These are phyloP conservation scores for Acanthosepion lycidas DNA, from an alignment of 2,888 invertebrate genomes.

Conservation along the genomic window DNA sequence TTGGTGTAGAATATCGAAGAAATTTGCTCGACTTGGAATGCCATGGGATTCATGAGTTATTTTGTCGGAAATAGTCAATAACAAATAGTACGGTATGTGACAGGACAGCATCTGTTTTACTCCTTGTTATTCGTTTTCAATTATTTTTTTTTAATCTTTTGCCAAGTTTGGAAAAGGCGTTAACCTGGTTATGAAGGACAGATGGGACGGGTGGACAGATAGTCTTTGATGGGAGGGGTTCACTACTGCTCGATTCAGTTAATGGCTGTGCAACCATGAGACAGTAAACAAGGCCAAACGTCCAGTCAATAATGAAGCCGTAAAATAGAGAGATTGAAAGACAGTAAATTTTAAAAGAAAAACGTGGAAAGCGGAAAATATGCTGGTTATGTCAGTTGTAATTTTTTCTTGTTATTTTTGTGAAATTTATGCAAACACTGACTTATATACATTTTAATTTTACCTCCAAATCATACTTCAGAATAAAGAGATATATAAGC, in stretches of 20 bases:
- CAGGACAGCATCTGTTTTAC: background rate
- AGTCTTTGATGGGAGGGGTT: background rate
- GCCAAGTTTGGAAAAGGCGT: background rate
- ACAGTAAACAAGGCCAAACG: background rate
- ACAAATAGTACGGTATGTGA: background rate
- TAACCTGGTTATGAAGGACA: background rate
- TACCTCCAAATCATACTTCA: too few relatives aligned
- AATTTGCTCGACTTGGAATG: background rate
- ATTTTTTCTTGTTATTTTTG: background rate
- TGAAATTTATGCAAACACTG: too few relatives aligned
- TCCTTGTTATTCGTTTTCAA: background rate
- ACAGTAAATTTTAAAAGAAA: background rate
- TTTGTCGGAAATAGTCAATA: background rate
- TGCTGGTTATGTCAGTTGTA: background rate
- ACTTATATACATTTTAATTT: too few relatives aligned
- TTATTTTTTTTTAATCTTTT: background rate
- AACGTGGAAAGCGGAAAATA: background rate
- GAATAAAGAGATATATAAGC: too few relatives aligned
- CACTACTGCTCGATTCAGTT: slow-evolving; percentile 17
- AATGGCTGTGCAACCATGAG: background rate
- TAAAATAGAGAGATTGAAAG: background rate
- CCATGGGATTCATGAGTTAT: background rate
- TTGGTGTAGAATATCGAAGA: background rate
- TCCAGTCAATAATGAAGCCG: background rate
- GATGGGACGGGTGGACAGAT: background rate